Conservation (phyloP, 1,140 invertebrate species). For the Hetaerina americana region DNA sequence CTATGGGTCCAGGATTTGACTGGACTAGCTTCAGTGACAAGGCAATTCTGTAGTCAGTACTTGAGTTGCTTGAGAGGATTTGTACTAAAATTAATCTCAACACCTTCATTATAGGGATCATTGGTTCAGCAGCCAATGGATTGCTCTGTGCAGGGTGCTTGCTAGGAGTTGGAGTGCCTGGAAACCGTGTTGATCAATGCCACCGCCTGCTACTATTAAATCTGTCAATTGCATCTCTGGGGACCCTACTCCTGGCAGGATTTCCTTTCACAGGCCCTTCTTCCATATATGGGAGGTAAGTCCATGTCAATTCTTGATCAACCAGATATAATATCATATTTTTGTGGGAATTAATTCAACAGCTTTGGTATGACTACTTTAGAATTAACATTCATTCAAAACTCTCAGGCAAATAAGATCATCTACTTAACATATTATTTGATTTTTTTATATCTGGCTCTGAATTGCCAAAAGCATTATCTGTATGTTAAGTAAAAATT, state of each 20-base stretch:
- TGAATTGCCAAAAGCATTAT: too few species aligned
- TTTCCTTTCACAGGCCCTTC: constrained; percentile 7
- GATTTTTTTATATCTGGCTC: too few species aligned
- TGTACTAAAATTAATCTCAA: not conserved
- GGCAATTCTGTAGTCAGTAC: not conserved
- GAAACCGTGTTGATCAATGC: not conserved
- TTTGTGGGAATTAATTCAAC: too few species aligned
- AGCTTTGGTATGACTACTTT: too few species aligned
- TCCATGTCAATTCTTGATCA: too few species aligned
- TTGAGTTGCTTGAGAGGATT: not conserved
- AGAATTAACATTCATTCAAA: too few species aligned
- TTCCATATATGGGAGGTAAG: constrained; percentile 3
- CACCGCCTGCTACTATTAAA: constrained; percentile 3
- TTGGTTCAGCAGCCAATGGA: not conserved
- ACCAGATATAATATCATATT: too few species aligned
- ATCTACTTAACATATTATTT: too few species aligned
- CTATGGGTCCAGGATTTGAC: too few species aligned
- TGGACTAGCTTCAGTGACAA: not conserved
- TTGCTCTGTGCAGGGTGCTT: not conserved
- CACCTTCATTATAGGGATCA: not conserved
- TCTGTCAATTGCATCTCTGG: not conserved
- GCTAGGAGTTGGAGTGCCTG: not conserved
- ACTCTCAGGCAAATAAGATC: too few species aligned
- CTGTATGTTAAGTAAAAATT: too few species aligned
- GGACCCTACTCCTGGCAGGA: not conserved